Evolutionary conservation across 1,140 invertebrate genomes (phyloP), one percentile per base, ranked within the genome.

Genomic region (Drosophila athabasca): DNA sequence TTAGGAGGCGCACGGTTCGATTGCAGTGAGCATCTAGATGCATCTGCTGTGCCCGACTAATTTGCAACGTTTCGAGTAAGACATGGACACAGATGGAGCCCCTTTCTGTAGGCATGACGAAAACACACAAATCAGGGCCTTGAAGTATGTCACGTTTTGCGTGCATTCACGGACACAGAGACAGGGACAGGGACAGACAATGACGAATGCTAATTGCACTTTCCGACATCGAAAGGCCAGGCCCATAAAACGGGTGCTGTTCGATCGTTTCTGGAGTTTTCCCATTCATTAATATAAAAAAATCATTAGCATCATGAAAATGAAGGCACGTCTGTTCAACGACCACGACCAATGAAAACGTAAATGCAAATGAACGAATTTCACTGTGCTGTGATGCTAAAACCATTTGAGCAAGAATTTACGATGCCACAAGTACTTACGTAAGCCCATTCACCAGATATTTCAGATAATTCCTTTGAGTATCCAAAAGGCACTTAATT

Each of bases 131-230:
- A 64, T 52, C 46, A 54, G 44, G 48, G n/a, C 61, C 50, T 70
- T 62, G 46, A 65, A 72, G 43, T 55, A 24, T 72, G 80, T 85
- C 80, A 80, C 80, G 81, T 73, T 84, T 76, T 61, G 35, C 60
- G 62, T 84, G 72, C 51, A 52, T 67, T 73, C 72, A 69, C 62
- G 31, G 49, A 51, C 41, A 11, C 55, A 19, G 15, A 1, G 17
- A 19, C 17, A 1, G 17, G 17, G 17, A 57, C 31, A 75, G 45
- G 45, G 52, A 50, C 55, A 73, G 62, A 59, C 46, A 49, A 60
- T 70, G 62, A 85, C 62, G 49, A 80, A 80, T 80, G 61, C 52
- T 80, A 80, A 80, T 76, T 85, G 45, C 52, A 50, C 17, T 41
- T 62, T 67, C 35, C 35, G 45, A 45, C 67, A 58, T 50, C 64